phyloP scores from a whole-genome alignment of 2,797 vertebrate genomes.

The Eidolon dupreanum region DNA sequence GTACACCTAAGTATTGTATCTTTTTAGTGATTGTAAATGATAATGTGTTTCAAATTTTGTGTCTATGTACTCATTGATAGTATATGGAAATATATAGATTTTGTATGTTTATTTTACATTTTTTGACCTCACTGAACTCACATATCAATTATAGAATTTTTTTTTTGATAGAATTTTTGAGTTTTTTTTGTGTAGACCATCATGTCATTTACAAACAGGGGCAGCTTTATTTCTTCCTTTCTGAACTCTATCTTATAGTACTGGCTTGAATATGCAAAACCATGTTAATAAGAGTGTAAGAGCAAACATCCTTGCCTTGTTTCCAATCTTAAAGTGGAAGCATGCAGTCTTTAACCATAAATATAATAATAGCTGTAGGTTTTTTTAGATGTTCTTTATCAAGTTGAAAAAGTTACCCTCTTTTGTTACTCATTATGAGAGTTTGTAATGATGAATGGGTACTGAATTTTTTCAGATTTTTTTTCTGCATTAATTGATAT shows the following conservation, averaged over 20 bases:
- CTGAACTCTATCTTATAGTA: not conserved
- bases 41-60: not conserved
- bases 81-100: not conserved
- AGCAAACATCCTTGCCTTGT: not conserved
- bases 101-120: not conserved
- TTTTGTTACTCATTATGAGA: not conserved
- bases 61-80: not conserved
- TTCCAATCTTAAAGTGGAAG: not conserved
- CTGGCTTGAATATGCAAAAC: not conserved
- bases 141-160: not conserved
- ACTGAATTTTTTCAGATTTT: not conserved
- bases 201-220: not conserved
- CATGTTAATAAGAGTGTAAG: not conserved
- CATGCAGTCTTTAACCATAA: not conserved
- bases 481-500: not conserved
- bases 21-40: not conserved
- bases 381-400: not conserved
- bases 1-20: not conserved
- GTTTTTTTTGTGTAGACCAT: not conserved
- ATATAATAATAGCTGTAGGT: not conserved
- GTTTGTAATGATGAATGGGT: not conserved
- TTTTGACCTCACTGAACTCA: not conserved
- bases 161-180: not conserved
- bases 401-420: not conserved
- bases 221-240: not conserved